Base-by-base conservation (phyloP, 2,113 vertebrate species). In the Psilopsiagon aymara region DNA sequence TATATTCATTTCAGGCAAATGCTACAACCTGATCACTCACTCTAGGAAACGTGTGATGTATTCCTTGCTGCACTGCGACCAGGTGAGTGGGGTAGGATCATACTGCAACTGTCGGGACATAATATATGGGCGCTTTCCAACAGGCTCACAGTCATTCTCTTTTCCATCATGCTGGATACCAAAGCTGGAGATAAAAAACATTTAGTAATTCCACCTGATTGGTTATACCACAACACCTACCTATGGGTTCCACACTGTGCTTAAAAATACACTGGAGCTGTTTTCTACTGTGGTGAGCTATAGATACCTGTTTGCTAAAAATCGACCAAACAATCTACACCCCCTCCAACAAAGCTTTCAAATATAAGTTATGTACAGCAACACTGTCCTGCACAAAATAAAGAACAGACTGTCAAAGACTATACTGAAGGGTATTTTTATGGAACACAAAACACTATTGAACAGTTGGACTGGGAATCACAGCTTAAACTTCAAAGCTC, bases 31-130 rank as follows among this genome's bases (percentile, higher is more conserved):
- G 51, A 28, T 44, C 71, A 97, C 99, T 99, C 98, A 99, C 99
- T 99, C 99, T 7, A 99, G 97, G 92, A 99, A 99, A 71, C 98
- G 99, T 64, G 99, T 99, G 97, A 99, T 99, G 87, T 99, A 99
- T 57, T 99, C 99, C 94, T 99, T 99, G 97, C 99, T 99, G 98
- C 99, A 99, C 75, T 97, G 95, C 0, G 99, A 99, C 99, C 99
- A 99, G 10, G 98, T 99, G 87, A 99, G 98, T 0, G 99, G 99
- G 7, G 98, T 98, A 43, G 99, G 98, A 95, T 99, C 99, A 12
- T 99, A 99, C 85, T 99, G 99, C 57, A 99, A 83, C 97, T 99
- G 99, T 8, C 98, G 98, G 60, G 99, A 99, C 99, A 99, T 99
- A 96, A 99, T 99, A 78, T 99, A 99, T 0, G 98, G 98, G 39